These are phyloP conservation scores for Orthochromis malagaraziensis DNA, from an alignment of 2,113 vertebrate genomes.

Conservation along the genomic window DNA sequence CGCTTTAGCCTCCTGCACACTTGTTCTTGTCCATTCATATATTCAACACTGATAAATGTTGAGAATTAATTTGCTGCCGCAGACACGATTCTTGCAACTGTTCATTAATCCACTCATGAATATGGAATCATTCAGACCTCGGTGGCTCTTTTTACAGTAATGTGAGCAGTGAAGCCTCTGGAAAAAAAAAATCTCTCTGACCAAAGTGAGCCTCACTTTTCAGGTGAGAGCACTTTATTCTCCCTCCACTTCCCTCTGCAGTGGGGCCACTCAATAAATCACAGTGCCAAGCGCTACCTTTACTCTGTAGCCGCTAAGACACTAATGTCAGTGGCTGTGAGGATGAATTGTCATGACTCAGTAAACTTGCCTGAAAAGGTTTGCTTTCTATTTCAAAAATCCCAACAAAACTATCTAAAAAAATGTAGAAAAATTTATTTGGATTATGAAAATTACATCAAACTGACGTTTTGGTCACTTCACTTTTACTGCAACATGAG, in stretches of 20 bases:
- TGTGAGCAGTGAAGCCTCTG: constrained; percentile 44
- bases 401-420: neutral
- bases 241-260: constrained; percentile 41
- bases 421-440: neutral
- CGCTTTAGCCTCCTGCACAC: neutral
- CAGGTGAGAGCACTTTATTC: constrained; percentile 64
- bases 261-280: constrained; percentile 59
- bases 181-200: constrained; percentile 30
- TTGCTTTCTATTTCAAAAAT: neutral
- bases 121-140: constrained; percentile 61
- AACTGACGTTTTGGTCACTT: neutral
- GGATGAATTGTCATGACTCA: constrained; percentile 54
- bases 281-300: constrained; percentile 32
- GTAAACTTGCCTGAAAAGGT: neutral
- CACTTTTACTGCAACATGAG: neutral
- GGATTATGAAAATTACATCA: neutral
- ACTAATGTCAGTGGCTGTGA: constrained; percentile 18
- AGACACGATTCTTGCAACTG: constrained; percentile 38
- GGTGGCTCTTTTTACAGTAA: constrained; percentile 52
- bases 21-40: constrained; percentile 59
- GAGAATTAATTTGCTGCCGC: constrained; percentile 61
- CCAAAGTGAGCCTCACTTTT: constrained; percentile 45
- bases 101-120: constrained; percentile 66
- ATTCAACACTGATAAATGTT: constrained; percentile 63
- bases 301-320: constrained; percentile 24